Conservation (phyloP, 2,888 invertebrate genomes). For the Drosophila meridionalis region DNA sequence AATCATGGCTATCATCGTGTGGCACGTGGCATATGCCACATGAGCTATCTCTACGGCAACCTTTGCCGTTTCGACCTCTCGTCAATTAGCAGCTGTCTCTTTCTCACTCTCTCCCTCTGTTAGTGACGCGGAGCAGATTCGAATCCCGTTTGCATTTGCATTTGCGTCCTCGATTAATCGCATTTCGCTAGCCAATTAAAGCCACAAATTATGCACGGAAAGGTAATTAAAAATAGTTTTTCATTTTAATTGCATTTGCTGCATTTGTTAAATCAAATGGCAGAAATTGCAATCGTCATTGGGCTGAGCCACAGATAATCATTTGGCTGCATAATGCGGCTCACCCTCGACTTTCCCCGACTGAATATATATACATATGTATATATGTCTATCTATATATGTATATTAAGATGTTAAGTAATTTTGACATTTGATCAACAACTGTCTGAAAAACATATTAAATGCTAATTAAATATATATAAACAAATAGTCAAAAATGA, state of each 20-base stretch:
- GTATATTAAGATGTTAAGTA: constrained; percentile 10
- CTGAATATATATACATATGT: not conserved
- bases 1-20: not conserved
- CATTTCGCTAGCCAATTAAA: constrained; percentile 57
- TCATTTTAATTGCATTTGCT: constrained; percentile 66
- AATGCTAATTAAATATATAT: constrained; percentile 47
- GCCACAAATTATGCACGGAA: constrained; percentile 70
- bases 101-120: not conserved
- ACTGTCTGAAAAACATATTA: constrained; percentile 50
- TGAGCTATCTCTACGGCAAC: not conserved
- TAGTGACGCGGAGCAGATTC: not conserved
- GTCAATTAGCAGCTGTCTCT: constrained; percentile 11
- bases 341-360: not conserved
- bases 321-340: constrained; percentile 43
- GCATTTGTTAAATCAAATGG: constrained; percentile 60
- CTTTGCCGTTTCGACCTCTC: not conserved
- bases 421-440: constrained; percentile 33
- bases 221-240: constrained; percentile 69
- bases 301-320: constrained; percentile 36
- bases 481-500: not conserved
- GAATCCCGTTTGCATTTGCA: constrained; percentile 12
- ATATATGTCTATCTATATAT: not conserved
- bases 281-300: constrained; percentile 33
- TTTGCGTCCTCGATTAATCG: constrained; percentile 62
- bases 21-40: constrained; percentile 3